Conservation (phyloP, 2,888 invertebrate species). For the Dione juno region DNA sequence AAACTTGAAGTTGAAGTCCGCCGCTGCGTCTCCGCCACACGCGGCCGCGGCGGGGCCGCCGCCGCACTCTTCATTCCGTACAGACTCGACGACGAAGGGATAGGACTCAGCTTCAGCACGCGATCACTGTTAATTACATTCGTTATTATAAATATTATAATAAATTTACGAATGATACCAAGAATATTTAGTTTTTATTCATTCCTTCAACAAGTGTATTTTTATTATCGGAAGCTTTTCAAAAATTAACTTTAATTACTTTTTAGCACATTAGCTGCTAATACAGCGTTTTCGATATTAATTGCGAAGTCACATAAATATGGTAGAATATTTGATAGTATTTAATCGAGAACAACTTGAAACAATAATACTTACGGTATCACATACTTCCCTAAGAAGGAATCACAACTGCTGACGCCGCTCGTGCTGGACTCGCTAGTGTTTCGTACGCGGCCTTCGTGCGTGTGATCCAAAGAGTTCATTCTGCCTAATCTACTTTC, state of each 20-base stretch:
- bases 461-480: conserved; percentile 72
- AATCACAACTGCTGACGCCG: conserved; percentile 92
- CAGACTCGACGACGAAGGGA: conserved; percentile 92
- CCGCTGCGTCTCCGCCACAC: conserved; percentile 78
- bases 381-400: conserved; percentile 85
- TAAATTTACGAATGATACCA: background rate
- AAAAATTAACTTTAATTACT: no score
- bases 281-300: no score
- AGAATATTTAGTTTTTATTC: no score
- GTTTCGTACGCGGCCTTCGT: conserved; percentile 75
- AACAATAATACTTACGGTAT: conserved; percentile 75
- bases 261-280: no score
- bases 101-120: conserved; percentile 92
- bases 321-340: no score
- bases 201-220: no score
- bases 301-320: no score
- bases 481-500: conserved; percentile 70
- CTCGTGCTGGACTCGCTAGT: conserved; percentile 90
- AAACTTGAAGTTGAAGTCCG: conserved; percentile 84
- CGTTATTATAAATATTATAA: background rate
- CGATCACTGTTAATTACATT: conserved; percentile 74
- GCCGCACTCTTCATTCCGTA: conserved; percentile 78
- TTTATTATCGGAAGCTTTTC: no score
- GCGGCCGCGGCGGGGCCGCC: conserved; percentile 67
- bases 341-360: no score